phyloP scores from a whole-genome alignment of 2,113 vertebrate genomes.

The Phasianus colchicus region DNA sequence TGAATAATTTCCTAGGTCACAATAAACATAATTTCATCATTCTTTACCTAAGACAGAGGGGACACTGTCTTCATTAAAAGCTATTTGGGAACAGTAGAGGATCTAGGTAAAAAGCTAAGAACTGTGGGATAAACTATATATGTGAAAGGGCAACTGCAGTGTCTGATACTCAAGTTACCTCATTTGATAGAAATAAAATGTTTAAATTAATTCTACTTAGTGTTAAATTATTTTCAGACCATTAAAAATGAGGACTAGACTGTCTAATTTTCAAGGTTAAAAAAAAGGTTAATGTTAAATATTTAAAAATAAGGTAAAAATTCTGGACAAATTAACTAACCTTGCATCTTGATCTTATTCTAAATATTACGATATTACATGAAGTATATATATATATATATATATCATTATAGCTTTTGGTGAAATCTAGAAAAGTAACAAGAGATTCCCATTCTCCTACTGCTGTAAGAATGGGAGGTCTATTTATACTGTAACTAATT shows the following conservation, averaged over 20 bases:
- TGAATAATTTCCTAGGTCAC: constrained; percentile 66
- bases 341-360: neutral
- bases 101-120: neutral
- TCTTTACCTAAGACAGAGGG: constrained; percentile 38
- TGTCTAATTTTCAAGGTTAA: neutral
- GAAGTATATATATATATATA: too few relatives aligned
- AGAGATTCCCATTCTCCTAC: neutral
- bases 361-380: neutral
- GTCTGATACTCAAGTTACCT: neutral
- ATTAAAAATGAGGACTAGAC: neutral
- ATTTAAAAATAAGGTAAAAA: neutral
- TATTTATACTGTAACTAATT: neutral
- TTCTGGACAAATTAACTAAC: neutral
- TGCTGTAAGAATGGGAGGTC: neutral
- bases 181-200: neutral
- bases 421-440: neutral
- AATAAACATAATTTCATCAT: constrained; percentile 60
- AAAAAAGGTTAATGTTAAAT: neutral
- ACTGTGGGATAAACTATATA: neutral
- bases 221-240: neutral
- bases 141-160: neutral
- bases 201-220: neutral
- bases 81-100: constrained; percentile 7
- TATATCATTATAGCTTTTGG: neutral
- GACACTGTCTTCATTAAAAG: constrained; percentile 21